Evolutionary conservation across 2,797 vertebrate species (phyloP).

Genomic region (Poecilia wingei): DNA sequence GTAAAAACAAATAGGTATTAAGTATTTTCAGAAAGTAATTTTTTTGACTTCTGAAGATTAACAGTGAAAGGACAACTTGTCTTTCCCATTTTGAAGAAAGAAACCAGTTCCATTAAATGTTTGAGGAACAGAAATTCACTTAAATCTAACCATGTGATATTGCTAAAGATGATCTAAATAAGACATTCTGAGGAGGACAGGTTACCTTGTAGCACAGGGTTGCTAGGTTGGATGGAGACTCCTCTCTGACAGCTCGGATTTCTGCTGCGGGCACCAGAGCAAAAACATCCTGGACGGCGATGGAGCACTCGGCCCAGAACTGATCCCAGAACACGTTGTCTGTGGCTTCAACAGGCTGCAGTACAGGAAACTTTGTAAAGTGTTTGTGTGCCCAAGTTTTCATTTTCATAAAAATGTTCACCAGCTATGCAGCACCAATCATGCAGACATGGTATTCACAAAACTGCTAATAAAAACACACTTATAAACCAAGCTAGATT

Average conservation of each 20-base stretch:
- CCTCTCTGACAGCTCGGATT: conserved; percentile 94
- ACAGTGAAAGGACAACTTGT: not conserved
- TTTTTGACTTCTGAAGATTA: not conserved
- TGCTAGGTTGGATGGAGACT: conserved; percentile 96
- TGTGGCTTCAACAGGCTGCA: conserved; percentile 91
- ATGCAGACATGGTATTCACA: not conserved
- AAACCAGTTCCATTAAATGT: not conserved
- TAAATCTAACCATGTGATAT: not conserved
- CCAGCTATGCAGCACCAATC: not conserved
- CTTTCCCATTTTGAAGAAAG: not conserved
- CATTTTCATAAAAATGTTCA: not conserved
- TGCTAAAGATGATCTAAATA: not conserved
- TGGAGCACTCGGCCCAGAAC: conserved; percentile 92
- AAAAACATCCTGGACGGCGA: conserved; percentile 92
- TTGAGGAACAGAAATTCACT: not conserved
- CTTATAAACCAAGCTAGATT: not conserved
- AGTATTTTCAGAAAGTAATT: not conserved
- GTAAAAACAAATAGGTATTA: not conserved
- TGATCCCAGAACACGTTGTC: conserved; percentile 97
- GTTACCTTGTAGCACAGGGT: conserved; percentile 96
- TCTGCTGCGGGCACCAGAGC: conserved; percentile 94
- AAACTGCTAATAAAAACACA: not conserved
- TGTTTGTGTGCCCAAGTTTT: not conserved
- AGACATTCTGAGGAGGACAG: not conserved
- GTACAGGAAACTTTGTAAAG: not conserved